Conservation (phyloP, 2,113 vertebrate genomes). For the Aspiorhynchus laticeps region DNA sequence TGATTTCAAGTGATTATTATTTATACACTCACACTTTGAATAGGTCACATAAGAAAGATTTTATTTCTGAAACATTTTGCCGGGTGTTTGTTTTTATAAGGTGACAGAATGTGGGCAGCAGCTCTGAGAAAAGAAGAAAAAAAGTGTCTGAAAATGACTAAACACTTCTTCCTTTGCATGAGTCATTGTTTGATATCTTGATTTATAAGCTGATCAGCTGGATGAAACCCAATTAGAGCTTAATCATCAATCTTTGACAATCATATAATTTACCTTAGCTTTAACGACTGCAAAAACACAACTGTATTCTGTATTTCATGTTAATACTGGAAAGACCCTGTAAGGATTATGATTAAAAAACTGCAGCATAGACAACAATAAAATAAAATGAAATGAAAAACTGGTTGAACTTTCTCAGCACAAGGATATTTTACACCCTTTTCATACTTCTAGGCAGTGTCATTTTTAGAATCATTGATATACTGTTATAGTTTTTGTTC, state of each 20-base stretch:
- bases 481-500: no score
- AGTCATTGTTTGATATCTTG: constrained; percentile 7
- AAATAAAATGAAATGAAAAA: no score
- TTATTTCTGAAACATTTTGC: not conserved
- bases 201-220: constrained; percentile 3
- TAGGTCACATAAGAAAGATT: constrained; percentile 13
- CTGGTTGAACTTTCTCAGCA: no score
- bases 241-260: constrained; percentile 13
- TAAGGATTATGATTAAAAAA: not conserved
- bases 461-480: no score
- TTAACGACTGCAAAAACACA: not conserved
- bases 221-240: constrained; percentile 5
- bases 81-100: not conserved
- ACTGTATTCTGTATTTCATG: not conserved
- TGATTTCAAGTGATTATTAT: constrained; percentile 16
- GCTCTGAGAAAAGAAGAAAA: not conserved
- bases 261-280: not conserved
- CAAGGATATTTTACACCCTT: no score
- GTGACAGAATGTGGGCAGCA: constrained; percentile 6
- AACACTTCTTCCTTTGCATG: constrained; percentile 17
- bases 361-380: no score
- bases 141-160: constrained; percentile 10
- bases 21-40: constrained; percentile 11
- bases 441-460: no score
- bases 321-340: not conserved